Evolutionary conservation across 2,888 invertebrate genomes (phyloP), one percentile per base, ranked within the genome.

Genomic region (Orthosia cruda): DNA sequence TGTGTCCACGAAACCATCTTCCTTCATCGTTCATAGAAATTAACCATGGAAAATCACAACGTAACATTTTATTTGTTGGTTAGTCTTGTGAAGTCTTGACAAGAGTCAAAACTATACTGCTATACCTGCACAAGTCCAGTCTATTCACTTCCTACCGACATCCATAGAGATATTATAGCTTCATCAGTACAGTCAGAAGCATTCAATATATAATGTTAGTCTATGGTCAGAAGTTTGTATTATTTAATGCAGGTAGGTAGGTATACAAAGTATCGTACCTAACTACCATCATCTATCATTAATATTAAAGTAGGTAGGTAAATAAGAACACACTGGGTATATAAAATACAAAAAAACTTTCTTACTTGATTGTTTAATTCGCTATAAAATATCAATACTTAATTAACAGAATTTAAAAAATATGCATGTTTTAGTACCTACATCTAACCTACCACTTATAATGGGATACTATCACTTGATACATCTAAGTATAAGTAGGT

Each of bases 301-400:
- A 26, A 26, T 7, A 3, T 15, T 45, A 26, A 15, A 66, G 4
- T 23, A 40, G 40, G 40, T 40, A 40, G 40, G 40, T 40, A 9
- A 40, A 40, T 7, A 55, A 57, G 7, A 18, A 77, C 55, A 77
- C 18, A 65, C 18, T 47, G 1, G 40, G 26, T 40, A 49, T 7
- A 54, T 23, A 49, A 23, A 50, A 50, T 50, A 32, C n/a, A 23
- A 58, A 78, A 57, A 26, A 23, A 59, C 18, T 0, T 15, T 49
- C 9, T 2, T n/a, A 52, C 13, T 71, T 71, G 71, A 75, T 54
- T 75, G 4, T n/a, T 40, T 26, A 58, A n/a, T 59, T 20, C 12
- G 69, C 1, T 40, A 47, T n/a, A 40, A 40, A 40, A 40, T 40
- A 47, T 52, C 15, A 40, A 23, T 58, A 47, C n/a, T 26, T 20